Conservation (phyloP, 2,113 vertebrate species). For the Craseonycteris thonglongyai region DNA sequence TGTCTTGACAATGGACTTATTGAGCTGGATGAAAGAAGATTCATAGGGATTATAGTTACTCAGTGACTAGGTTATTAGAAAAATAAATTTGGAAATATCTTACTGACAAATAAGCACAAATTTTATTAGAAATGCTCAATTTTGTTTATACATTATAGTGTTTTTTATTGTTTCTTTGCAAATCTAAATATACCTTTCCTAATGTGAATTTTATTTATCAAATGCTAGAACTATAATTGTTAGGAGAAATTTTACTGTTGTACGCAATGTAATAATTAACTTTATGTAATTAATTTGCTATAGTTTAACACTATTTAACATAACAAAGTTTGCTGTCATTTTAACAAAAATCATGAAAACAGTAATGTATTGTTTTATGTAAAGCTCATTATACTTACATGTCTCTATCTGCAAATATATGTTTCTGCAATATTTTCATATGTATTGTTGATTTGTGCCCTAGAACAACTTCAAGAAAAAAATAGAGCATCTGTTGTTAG, state of each 20-base stretch:
- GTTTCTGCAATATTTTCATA: background rate
- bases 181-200: conserved; percentile 51
- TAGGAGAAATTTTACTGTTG: conserved; percentile 42
- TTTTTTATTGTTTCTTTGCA: conserved; percentile 52
- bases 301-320: conserved; percentile 6
- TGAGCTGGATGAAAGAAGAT: conserved; percentile 65
- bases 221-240: conserved; percentile 39
- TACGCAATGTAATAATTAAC: background rate
- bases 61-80: conserved; percentile 65
- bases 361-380: background rate
- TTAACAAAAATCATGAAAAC: background rate
- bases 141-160: background rate
- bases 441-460: background rate
- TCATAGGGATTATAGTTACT: conserved; percentile 65
- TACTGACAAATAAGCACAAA: conserved; percentile 60
- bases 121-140: conserved; percentile 55
- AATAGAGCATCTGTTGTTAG: background rate
- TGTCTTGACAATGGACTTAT: conserved; percentile 64
- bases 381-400: background rate
- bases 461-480: background rate
- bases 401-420: background rate
- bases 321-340: conserved; percentile 14
- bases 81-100: conserved; percentile 71
- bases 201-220: conserved; percentile 64
- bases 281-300: background rate